Evolutionary conservation across 2,888 invertebrate genomes (phyloP), one percentile per base, ranked within the genome.

Genomic region (Hemithea aestivaria): DNA sequence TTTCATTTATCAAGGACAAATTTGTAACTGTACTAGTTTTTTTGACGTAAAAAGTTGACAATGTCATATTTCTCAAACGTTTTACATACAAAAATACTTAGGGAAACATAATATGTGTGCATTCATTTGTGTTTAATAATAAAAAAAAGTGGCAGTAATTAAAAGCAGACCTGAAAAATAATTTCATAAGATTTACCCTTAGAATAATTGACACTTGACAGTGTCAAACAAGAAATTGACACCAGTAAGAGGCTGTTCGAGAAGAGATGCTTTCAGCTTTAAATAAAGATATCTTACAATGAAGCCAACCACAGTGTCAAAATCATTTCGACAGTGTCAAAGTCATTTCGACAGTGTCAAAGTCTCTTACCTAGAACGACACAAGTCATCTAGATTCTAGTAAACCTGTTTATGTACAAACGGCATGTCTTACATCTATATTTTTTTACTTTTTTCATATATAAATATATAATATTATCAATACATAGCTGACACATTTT

Each of bases 391-490:
- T 41, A 48, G 40, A 35, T 41, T 37, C 37, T 44, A 40, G 31
- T 42, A 33, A 43, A 36, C 52, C 45, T 22, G 43, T 40, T 48
- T 16, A 49, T 52, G 16, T 49, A 50, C 50, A 51, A 37, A 41
- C 46, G 31, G 41, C 38, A 33, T 33, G 38, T 37, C 37, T 34
- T 51, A 41, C 26, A 36, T 7, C 41, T 41, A 41, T 27, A 9
- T 40, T 45, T 36, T 40, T 45, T 36, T 30, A 30, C 27, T 38
- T 43, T 39, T 43, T 29, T 32, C 20, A 29, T 28, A 36, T 42
- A 37, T 33, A 25, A 25, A 20, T 20, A 28, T 11, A 27, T 26
- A 10, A 26, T 26, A 40, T 40, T 25, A n/a, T 5, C 25, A 27
- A 33, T 35, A 40, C 35, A 32, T 36, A 42, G 41, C 36, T 33